Conservation (phyloP, 2,888 invertebrate genomes). For the Eupithecia exiguata region DNA sequence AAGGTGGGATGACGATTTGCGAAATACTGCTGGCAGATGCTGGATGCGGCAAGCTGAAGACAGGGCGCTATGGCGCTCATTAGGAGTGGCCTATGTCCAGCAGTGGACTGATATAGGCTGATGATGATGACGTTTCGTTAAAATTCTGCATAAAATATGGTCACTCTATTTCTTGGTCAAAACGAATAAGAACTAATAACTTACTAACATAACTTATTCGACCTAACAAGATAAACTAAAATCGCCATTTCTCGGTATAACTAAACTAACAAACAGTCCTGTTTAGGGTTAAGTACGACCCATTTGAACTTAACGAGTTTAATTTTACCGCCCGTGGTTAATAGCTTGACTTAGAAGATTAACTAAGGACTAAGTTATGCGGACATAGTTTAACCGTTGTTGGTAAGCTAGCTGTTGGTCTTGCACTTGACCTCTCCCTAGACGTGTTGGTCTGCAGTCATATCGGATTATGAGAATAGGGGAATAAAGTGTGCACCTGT, state of each 20-base stretch:
- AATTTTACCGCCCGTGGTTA: constrained; percentile 32
- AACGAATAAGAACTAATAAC: not conserved
- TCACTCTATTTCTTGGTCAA: not conserved
- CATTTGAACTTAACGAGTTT: constrained; percentile 40
- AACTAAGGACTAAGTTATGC: constrained; percentile 12
- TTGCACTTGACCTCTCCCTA: too few relatives aligned
- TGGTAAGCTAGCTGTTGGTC: not conserved
- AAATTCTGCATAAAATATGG: too few relatives aligned
- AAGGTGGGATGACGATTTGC: too few relatives aligned
- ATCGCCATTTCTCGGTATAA: not conserved
- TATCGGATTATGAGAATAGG: too few relatives aligned
- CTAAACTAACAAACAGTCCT: constrained; percentile 21
- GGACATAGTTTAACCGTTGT: not conserved
- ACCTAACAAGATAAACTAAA: not conserved
- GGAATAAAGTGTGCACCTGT: too few relatives aligned
- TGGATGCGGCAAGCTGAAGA: too few relatives aligned
- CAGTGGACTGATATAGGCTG: too few relatives aligned
- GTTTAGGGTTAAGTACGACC: constrained; percentile 26
- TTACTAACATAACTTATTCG: not conserved
- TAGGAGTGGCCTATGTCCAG: too few relatives aligned
- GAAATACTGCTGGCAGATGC: too few relatives aligned
- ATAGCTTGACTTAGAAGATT: constrained; percentile 33
- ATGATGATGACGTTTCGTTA: too few relatives aligned
- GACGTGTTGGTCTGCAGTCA: too few relatives aligned
- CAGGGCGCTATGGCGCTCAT: too few relatives aligned